Base-by-base conservation (phyloP, 1,140 invertebrate genomes). In the Hylaeus volcanicus region DNA sequence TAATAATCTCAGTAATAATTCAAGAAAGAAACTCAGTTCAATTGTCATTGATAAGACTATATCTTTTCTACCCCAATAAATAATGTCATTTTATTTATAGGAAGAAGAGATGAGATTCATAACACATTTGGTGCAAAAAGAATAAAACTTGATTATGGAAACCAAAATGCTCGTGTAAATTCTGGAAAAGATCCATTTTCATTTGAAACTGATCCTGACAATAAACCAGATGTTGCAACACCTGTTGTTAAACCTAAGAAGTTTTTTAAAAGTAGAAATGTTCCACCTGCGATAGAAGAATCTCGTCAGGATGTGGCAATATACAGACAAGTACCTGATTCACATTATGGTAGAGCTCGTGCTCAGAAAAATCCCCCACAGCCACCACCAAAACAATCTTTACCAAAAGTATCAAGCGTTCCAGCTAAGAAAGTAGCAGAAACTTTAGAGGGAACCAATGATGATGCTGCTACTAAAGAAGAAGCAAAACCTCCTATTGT, bases 241-340 rank as follows among this genome's bases (percentile, higher is more conserved):
- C 73, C 86, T 15, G 76, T 87, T 45, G 73, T 86, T 45, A 97
- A 97, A 90, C 97, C 97, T 64, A 97, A 97, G 87, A 98, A 98
- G 89, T 98, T 98, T 93, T 98, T 98, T 90, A 98, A 98, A 90
- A 98, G 97, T 88, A 94, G 97, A 51, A 97, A 96, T 92, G 93
- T 94, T 2, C 95, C 95, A 65, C 91, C 94, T 15, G 89, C 81
- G 6, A 56, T 84, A n/a, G 90, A 93, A 5, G 94, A 94, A 86
- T 78, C 92, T 37, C 92, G 92, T 60, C 87, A 92, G 41, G 93
- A 95, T 92, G 91, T 95, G 88, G 86, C 94, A 80, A 93, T 95
- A 26, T 93, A 92, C 74, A 89, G 86, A 80, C 89, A 91, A 91
- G 91, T 91, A 92, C 91, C 92, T 90, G 91, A 92, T 83, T 87